phyloP scores from a whole-genome alignment of 2,113 vertebrate genomes.

The Mormoops blainvillei region DNA sequence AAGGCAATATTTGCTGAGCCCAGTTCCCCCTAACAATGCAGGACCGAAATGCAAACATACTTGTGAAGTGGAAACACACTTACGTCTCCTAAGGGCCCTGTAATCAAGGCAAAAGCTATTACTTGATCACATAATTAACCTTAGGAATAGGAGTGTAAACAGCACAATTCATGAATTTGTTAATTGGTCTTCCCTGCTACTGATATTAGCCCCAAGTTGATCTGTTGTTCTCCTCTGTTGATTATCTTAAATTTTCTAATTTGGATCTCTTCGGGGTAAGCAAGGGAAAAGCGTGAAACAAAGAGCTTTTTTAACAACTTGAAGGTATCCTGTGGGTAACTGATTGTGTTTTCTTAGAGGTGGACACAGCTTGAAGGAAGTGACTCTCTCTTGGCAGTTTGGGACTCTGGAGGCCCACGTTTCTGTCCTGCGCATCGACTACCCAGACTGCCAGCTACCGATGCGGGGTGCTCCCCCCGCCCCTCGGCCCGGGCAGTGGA shows the following conservation, averaged over 20 bases:
- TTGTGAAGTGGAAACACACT: constrained; percentile 54
- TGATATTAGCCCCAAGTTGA: constrained; percentile 51
- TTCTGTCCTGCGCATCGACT: background rate
- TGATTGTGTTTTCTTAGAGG: background rate
- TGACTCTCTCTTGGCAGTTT: background rate
- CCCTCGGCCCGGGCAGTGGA: background rate
- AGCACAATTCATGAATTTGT: constrained; percentile 67
- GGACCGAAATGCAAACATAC: constrained; percentile 50
- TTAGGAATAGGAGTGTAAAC: constrained; percentile 66
- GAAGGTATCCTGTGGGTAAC: background rate
- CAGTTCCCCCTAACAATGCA: background rate
- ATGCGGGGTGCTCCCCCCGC: background rate
- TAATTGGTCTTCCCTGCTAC: constrained; percentile 60
- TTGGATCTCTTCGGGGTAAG: constrained; percentile 33
- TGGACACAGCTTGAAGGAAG: background rate
- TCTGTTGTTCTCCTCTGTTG: constrained; percentile 51
- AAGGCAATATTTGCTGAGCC: background rate
- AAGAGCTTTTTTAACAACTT: background rate
- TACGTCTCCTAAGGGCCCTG: constrained; percentile 66
- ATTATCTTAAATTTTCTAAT: constrained; percentile 45
- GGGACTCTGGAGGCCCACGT: background rate
- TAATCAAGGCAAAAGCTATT: constrained; percentile 70
- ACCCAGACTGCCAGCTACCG: background rate
- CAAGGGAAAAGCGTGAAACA: background rate
- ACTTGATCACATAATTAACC: constrained; percentile 72